These are phyloP conservation scores for Sipha maydis DNA, from an alignment of 2,888 invertebrate species.

Conservation along the genomic window DNA sequence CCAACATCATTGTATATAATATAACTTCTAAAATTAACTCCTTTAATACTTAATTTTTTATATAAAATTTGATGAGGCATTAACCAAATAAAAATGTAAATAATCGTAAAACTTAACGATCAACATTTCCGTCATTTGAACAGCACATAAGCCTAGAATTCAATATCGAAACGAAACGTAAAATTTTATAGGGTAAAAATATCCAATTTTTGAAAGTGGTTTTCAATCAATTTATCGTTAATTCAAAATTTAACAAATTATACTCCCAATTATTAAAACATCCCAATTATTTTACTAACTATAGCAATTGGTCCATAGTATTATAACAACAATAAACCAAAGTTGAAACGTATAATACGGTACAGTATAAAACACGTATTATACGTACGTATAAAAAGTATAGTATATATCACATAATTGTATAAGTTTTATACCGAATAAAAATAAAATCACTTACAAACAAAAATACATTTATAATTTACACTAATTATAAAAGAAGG, in stretches of 20 bases:
- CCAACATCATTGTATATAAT: background rate
- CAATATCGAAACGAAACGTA: constrained; percentile 34
- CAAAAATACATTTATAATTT: no score
- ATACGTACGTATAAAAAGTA: no score
- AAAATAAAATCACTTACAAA: no score
- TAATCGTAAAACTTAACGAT: constrained; percentile 25
- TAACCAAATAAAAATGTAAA: constrained; percentile 19
- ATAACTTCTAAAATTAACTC: background rate
- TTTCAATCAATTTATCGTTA: constrained; percentile 5
- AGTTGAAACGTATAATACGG: no score
- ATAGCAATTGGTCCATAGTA: background rate
- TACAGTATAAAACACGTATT: no score
- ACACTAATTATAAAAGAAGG: no score
- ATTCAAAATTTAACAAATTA: constrained; percentile 32
- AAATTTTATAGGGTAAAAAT: constrained; percentile 45
- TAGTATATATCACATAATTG: no score
- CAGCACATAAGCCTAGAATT: constrained; percentile 28
- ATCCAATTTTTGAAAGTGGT: constrained; percentile 6
- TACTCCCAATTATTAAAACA: background rate
- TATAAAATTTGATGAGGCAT: background rate
- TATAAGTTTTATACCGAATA: no score
- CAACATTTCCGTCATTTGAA: constrained; percentile 13
- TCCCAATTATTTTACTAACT: constrained; percentile 2
- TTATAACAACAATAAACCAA: no score
- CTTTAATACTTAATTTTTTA: constrained; percentile 9